Evolutionary conservation across 1,140 invertebrate species (phyloP).

Genomic region (Telenomus remus): DNA sequence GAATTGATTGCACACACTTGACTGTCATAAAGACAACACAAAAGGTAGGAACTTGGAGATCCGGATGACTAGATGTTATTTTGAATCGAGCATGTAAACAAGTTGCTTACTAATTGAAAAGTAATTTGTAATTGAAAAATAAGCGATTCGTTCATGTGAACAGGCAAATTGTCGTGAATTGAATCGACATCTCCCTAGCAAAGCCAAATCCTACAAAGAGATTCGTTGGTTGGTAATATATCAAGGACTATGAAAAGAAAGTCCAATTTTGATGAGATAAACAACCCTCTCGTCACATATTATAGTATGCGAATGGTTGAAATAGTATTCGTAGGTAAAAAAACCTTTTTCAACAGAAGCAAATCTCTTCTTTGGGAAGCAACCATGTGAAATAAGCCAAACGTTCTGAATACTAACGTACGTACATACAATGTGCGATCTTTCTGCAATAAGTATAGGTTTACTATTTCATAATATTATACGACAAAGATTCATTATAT

Average conservation of each 20-base stretch:
- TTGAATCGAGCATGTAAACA: too few relatives aligned
- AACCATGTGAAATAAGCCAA: conserved; percentile 75
- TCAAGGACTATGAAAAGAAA: conserved; percentile 60
- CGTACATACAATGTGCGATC: conserved; percentile 62
- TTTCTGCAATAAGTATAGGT: conserved; percentile 58
- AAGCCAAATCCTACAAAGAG: conserved; percentile 72
- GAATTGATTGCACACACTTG: conserved; percentile 38
- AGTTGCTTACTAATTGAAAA: too few relatives aligned
- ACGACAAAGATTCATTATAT: conserved; percentile 21
- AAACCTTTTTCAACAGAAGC: conserved; percentile 70
- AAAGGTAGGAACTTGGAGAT: not conserved
- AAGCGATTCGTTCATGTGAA: conserved; percentile 34
- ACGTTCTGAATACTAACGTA: conserved; percentile 73
- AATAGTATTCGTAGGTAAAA: conserved; percentile 64
- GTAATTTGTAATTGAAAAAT: too few relatives aligned
- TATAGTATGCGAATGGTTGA: conserved; percentile 59
- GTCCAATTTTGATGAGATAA: conserved; percentile 75
- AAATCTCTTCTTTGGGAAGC: conserved; percentile 74
- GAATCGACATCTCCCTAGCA: conserved; percentile 67
- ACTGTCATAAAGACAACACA: conserved; percentile 15
- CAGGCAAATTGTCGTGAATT: conserved; percentile 59
- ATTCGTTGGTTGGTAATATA: conserved; percentile 51
- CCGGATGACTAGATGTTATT: too few relatives aligned
- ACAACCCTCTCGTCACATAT: conserved; percentile 64
- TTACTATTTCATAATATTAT: conserved; percentile 53